A percentile compares a stretch with the other conserved stretches of the same genome.
Evolutionary conservation across 1,140 invertebrate species (phyloP).

Genomic region (Microplitis mediator): DNA sequence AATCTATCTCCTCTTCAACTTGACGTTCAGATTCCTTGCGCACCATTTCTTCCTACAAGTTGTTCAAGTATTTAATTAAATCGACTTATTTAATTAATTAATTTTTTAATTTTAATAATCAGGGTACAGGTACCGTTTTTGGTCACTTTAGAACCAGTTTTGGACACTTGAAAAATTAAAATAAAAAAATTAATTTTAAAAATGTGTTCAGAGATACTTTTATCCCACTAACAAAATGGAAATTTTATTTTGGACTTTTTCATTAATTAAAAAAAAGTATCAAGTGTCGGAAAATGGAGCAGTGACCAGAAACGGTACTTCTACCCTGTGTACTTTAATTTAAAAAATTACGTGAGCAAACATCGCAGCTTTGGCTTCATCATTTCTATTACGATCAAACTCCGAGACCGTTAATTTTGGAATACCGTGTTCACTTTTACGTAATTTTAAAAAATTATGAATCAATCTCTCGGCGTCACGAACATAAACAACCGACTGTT

Average conservation of each 20-base stretch:
- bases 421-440: slow-evolving; percentile 55
- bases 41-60: slow-evolving; percentile 51
- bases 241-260: no score
- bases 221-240: no score
- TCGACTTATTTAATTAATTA: background rate
- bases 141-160: no score
- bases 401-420: slow-evolving; percentile 60
- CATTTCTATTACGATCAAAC: slow-evolving; percentile 66
- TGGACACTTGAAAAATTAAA: no score
- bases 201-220: no score
- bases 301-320: no score
- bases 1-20: slow-evolving; percentile 58
- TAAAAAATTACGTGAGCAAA: slow-evolving; percentile 46
- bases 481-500: slow-evolving; percentile 53
- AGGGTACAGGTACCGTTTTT: no score
- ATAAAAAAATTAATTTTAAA: no score
- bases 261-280: no score
- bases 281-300: no score
- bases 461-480: slow-evolving; percentile 62
- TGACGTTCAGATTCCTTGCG: slow-evolving; percentile 48
- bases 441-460: slow-evolving; percentile 54
- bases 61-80: background rate
- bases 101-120: background rate
- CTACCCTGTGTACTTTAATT: slow-evolving; percentile 40
- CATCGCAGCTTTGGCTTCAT: slow-evolving; percentile 56